Base-by-base conservation (phyloP, 2,888 invertebrate genomes). In the Timema podura region DNA sequence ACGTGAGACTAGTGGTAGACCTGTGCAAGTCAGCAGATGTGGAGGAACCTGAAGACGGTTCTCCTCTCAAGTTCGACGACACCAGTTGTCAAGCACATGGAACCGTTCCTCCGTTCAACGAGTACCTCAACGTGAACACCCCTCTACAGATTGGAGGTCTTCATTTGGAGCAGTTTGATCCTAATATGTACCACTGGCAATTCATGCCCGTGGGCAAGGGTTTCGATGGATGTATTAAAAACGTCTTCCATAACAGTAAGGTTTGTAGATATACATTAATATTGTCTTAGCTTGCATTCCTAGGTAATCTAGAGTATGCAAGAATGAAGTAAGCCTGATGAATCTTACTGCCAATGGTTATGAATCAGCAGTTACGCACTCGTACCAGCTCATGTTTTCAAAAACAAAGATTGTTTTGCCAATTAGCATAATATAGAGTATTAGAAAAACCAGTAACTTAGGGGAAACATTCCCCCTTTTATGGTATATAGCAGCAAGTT, bases 201-300 rank as follows among this genome's bases (percentile, higher is more conserved):
- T 78, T 79, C 70, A 77, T 79, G 73, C 81, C 81, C 10, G 76
- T 77, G 30, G 79, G 79, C n/a, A 76, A 78, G 68, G 81, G 81
- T 15, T 86, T 87, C 76, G 81, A 82, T 73, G 88, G 88, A 8
- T 88, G 88, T 78, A 82, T 88, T 64, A 81, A 84, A 73, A 86
- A 88, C 76, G 78, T 88, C 48, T 78, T 85, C 69, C 85, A 87
- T 74, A 86, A 88, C 77, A 85, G 85, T 76, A 79, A 81, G 74
- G 78, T 30, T 1, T 30, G 30, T 30, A 30, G 30, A 30, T 1
- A 30, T 30, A 30, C 30, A 30, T 30, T 30, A 30, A 30, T 30
- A 30, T 30, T 30, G 30, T 30, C 2, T 30, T 30, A 30, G 30
- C 30, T 30, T 30, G 30, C 30, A 3, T 30, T 3, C 3, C 3